Percentiles rank a stretch among this genome's conserved stretches.
These are phyloP conservation scores for Sarcophaga peregrina DNA, from an alignment of 1,140 invertebrate genomes.

Conservation along the genomic window DNA sequence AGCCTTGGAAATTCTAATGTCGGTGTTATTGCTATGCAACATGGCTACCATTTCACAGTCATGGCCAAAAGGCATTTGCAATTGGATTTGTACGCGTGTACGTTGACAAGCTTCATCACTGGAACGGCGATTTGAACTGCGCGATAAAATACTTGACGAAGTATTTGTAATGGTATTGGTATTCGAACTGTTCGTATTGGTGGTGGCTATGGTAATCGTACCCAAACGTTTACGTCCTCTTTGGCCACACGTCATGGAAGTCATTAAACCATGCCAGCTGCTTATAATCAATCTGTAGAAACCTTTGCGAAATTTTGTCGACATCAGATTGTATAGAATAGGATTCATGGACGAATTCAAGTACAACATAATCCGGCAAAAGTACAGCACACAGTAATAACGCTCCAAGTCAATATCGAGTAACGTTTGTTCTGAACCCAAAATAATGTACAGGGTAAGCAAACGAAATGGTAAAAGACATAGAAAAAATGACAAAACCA, in stretches of 20 bases:
- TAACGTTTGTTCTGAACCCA: conserved; percentile 76
- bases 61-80: conserved; percentile 58
- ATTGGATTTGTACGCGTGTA: conserved; percentile 58
- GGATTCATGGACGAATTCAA: conserved; percentile 91
- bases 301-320: conserved; percentile 89
- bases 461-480: conserved; percentile 89
- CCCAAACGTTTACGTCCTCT: conserved; percentile 41
- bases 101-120: conserved; percentile 56
- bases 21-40: conserved; percentile 50
- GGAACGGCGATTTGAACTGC: conserved; percentile 59
- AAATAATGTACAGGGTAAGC: conserved; percentile 85
- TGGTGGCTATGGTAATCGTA: conserved; percentile 53
- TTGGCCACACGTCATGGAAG: conserved; percentile 52
- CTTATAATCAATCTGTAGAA: conserved; percentile 76
- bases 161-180: conserved; percentile 55
- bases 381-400: conserved; percentile 88
- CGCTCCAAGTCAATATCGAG: conserved; percentile 77
- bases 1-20: neutral
- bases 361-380: conserved; percentile 87
- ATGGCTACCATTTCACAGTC: conserved; percentile 61
- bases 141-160: conserved; percentile 59
- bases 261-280: conserved; percentile 53
- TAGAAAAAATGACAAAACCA: conserved; percentile 91
- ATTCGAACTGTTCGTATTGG: conserved; percentile 44
- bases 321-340: conserved; percentile 90